A percentile compares a stretch with the other conserved stretches of the same genome.
phyloP scores from a whole-genome alignment of 2,113 vertebrate species.

The Aptenodytes forsteri region DNA sequence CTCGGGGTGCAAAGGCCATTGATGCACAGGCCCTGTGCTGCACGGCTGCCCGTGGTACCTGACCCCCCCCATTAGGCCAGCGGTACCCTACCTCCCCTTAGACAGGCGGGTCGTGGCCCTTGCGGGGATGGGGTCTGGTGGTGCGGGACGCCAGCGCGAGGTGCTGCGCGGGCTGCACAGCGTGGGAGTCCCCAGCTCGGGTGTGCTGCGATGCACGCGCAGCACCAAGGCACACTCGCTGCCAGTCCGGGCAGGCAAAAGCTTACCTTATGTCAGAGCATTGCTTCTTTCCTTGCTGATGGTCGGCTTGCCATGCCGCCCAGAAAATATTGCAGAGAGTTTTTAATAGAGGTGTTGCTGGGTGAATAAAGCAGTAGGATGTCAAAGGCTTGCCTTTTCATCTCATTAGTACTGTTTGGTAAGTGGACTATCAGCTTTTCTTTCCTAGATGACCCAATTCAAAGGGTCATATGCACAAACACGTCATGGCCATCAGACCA shows the following conservation, averaged over 20 bases:
- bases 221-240: accelerated
- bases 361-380: neutral
- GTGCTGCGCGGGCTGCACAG: neutral
- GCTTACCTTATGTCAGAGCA: neutral
- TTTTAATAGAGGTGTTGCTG: slow-evolving; percentile 36
- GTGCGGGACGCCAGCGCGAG: accelerated
- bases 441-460: neutral
- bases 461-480: neutral
- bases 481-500: neutral
- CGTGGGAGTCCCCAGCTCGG: accelerated
- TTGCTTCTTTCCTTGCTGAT: neutral
- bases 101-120: accelerated
- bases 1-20: neutral
- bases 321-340: neutral
- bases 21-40: accelerated
- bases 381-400: neutral
- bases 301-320: neutral
- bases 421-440: neutral
- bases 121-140: neutral
- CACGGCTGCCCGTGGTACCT: neutral
- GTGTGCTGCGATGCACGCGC: accelerated
- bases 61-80: neutral
- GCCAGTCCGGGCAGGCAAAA: neutral
- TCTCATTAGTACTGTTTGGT: neutral
- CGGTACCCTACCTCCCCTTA: neutral